phyloP scores from a whole-genome alignment of 2,113 vertebrate species.

The Oreotrochilus melanogaster region DNA sequence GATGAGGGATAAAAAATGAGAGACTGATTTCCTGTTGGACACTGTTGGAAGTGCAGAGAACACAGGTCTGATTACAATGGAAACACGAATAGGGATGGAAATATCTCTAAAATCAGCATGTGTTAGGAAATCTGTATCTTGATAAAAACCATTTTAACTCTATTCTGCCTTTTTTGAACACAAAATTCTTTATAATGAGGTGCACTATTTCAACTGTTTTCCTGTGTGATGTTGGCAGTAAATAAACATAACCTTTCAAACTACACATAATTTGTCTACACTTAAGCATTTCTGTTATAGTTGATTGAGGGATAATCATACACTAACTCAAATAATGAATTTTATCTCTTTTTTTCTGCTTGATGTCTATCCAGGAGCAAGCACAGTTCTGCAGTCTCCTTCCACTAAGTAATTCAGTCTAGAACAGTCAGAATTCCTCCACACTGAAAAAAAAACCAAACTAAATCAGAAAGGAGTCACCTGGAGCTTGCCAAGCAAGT shows the following conservation, averaged over 20 bases:
- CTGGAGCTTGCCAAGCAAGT: background rate
- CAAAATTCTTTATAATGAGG: background rate
- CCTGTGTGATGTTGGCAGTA: background rate
- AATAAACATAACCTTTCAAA: background rate
- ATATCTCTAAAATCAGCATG: background rate
- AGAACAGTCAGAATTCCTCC: background rate
- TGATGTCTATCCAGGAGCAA: background rate
- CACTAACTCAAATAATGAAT: background rate
- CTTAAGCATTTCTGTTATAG: background rate
- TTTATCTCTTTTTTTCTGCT: background rate
- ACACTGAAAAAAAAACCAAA: background rate
- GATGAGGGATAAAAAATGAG: background rate
- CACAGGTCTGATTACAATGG: background rate
- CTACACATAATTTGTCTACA: background rate
- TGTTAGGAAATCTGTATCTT: background rate
- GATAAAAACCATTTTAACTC: background rate
- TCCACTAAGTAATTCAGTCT: background rate
- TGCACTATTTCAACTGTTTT: background rate
- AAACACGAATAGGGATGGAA: background rate
- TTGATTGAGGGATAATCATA: background rate
- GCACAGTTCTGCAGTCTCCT: background rate
- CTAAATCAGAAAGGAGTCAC: background rate
- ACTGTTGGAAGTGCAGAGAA: background rate
- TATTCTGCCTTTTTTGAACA: background rate
- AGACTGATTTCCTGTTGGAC: background rate